These are phyloP conservation scores for Pseudochromis fuscus DNA, from an alignment of 2,797 vertebrate species.

Conservation along the genomic window DNA sequence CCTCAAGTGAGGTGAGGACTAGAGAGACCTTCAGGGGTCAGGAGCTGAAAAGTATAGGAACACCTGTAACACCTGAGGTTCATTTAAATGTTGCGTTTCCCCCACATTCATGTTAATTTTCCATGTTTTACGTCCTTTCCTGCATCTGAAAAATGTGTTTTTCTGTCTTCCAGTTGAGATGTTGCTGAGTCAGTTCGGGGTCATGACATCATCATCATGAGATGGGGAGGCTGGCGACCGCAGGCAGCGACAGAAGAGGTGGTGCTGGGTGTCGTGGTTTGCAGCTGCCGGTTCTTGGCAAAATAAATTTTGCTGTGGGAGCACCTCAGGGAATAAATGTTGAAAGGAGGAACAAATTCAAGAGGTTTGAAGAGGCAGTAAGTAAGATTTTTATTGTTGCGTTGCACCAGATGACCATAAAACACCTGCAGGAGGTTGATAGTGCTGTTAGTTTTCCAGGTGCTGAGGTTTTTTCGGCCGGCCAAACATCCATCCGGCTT, in stretches of 20 bases:
- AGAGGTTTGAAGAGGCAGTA: constrained; percentile 32
- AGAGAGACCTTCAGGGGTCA: no score
- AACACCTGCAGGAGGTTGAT: constrained; percentile 57
- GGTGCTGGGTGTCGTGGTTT: constrained; percentile 38
- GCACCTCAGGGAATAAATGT: constrained; percentile 39
- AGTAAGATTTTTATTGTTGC: constrained; percentile 37
- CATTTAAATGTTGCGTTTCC: background rate
- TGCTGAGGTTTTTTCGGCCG: constrained; percentile 29
- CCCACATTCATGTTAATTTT: background rate
- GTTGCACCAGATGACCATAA: constrained; percentile 36
- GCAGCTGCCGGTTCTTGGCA: constrained; percentile 48
- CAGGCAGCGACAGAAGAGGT: constrained; percentile 52
- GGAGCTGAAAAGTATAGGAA: no score
- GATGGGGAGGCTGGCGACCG: constrained; percentile 51
- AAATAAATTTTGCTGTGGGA: constrained; percentile 19
- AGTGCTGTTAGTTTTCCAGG: constrained; percentile 30
- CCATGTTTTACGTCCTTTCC: background rate
- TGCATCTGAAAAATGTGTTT: constrained; percentile 41
- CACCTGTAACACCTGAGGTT: background rate
- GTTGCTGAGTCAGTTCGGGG: constrained; percentile 57
- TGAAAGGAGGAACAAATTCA: constrained; percentile 44
- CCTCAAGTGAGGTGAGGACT: no score
- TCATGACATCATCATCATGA: constrained; percentile 66
- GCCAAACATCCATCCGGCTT: constrained; percentile 20
- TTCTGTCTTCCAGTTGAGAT: constrained; percentile 52